phyloP scores from a whole-genome alignment of 2,888 invertebrate genomes.

The Spialia ferax region DNA sequence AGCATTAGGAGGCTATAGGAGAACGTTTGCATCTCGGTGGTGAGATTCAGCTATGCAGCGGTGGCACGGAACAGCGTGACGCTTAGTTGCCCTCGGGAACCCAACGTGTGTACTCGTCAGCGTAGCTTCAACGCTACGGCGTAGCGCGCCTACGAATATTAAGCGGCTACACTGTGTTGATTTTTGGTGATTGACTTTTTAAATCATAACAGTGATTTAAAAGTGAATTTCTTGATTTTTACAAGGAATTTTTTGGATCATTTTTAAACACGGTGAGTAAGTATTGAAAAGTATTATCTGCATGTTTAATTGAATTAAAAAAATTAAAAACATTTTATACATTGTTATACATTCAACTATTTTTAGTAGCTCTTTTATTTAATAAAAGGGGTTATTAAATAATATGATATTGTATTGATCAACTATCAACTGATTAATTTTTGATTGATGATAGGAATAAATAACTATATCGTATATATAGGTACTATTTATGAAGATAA shows the following conservation, averaged over 20 bases:
- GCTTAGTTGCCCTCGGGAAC: slow-evolving; percentile 67
- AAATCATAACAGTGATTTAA: slow-evolving; percentile 25
- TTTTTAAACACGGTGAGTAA: slow-evolving; percentile 10
- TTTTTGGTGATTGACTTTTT: slow-evolving; percentile 41
- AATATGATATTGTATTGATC: too few relatives aligned
- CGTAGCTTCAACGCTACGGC: slow-evolving; percentile 41
- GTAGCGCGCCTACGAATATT: slow-evolving; percentile 45
- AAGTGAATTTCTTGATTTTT: slow-evolving; percentile 37
- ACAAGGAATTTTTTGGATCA: slow-evolving; percentile 31
- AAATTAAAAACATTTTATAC: not conserved
- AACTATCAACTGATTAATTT: too few relatives aligned
- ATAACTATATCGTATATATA: too few relatives aligned
- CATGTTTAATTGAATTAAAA: not conserved
- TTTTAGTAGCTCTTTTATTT: too few relatives aligned
- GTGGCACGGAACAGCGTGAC: slow-evolving; percentile 39
- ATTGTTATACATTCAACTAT: too few relatives aligned
- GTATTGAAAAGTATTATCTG: not conserved
- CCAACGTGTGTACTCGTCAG: slow-evolving; percentile 56
- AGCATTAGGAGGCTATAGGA: slow-evolving; percentile 55
- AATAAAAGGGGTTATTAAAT: too few relatives aligned
- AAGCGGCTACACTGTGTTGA: slow-evolving; percentile 32
- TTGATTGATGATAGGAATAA: too few relatives aligned
- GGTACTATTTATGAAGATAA: too few relatives aligned
- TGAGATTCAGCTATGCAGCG: slow-evolving; percentile 57
- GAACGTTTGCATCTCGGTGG: slow-evolving; percentile 54